phyloP scores from a whole-genome alignment of 2,113 vertebrate species.

The Psittacara wagleri region DNA sequence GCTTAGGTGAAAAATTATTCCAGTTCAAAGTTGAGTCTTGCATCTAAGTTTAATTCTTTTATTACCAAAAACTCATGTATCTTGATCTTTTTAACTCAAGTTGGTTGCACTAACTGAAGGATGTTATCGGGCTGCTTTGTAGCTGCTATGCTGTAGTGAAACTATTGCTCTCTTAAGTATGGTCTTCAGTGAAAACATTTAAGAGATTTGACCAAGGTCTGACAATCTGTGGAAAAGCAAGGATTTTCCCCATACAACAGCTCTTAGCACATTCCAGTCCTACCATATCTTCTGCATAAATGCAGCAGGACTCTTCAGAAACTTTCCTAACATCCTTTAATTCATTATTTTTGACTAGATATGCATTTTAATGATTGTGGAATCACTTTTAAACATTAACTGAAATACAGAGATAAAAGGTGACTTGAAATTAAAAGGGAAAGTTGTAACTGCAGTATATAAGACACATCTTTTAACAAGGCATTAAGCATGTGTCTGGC shows the following conservation, averaged over 20 bases:
- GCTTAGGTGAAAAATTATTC: not conserved
- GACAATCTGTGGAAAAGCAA: not conserved
- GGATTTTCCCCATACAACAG: not conserved
- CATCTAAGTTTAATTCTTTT: not conserved
- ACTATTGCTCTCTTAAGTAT: not conserved
- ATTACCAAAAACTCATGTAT: not conserved
- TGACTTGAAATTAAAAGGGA: not conserved
- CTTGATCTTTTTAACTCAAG: not conserved
- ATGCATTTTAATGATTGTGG: not conserved
- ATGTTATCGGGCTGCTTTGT: not conserved
- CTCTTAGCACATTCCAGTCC: not conserved
- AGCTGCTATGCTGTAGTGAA: not conserved
- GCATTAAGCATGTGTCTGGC: not conserved
- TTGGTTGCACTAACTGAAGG: rapidly evolving
- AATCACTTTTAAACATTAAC: not conserved
- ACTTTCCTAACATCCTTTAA: not conserved
- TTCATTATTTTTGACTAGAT: not conserved
- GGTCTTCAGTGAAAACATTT: not conserved
- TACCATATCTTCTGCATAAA: not conserved
- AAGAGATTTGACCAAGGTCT: not conserved
- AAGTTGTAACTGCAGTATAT: not conserved
- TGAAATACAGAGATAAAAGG: not conserved
- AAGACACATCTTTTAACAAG: not conserved
- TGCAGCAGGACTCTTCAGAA: not conserved
- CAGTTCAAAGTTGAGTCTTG: not conserved